Evolutionary conservation across 2,888 invertebrate genomes (phyloP).

Genomic region (Pediacus dermestoides): DNA sequence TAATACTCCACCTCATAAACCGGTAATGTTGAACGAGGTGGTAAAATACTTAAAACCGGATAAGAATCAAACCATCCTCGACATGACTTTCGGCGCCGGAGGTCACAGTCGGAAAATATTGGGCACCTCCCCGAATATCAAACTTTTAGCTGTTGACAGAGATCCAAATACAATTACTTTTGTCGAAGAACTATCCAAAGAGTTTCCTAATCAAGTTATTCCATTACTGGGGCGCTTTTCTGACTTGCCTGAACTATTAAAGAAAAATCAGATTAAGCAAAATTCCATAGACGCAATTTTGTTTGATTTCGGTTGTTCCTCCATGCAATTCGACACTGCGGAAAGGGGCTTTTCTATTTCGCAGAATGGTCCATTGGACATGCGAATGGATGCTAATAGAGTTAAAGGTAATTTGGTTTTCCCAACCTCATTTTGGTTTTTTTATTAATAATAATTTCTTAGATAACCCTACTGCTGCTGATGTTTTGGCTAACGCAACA

Average conservation of each 20-base stretch:
- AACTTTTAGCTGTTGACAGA: constrained; percentile 79
- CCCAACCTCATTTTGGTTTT: constrained; percentile 2
- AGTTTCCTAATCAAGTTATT: constrained; percentile 67
- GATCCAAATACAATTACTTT: constrained; percentile 76
- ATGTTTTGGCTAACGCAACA: constrained; percentile 75
- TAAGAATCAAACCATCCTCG: constrained; percentile 67
- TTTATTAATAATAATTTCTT: no score
- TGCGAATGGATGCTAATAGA: constrained; percentile 87
- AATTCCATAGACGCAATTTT: constrained; percentile 80
- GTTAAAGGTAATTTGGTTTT: constrained; percentile 54
- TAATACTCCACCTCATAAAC: constrained; percentile 56
- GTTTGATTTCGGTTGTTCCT: constrained; percentile 92
- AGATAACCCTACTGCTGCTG: constrained; percentile 71
- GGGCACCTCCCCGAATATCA: constrained; percentile 60
- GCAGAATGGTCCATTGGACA: constrained; percentile 85
- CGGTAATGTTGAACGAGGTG: constrained; percentile 73
- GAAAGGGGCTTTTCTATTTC: constrained; percentile 83
- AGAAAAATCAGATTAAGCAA: constrained; percentile 55
- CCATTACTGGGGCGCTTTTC: constrained; percentile 88
- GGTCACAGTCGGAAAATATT: constrained; percentile 80
- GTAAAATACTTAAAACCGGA: constrained; percentile 64
- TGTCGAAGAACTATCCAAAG: constrained; percentile 61
- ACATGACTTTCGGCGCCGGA: constrained; percentile 96
- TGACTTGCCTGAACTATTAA: constrained; percentile 70
- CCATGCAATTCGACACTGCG: constrained; percentile 86